A percentile compares a stretch with the other conserved stretches of the same genome.
Evolutionary conservation across 2,888 invertebrate genomes (phyloP).

Genomic region (Drosophila koepferae): DNA sequence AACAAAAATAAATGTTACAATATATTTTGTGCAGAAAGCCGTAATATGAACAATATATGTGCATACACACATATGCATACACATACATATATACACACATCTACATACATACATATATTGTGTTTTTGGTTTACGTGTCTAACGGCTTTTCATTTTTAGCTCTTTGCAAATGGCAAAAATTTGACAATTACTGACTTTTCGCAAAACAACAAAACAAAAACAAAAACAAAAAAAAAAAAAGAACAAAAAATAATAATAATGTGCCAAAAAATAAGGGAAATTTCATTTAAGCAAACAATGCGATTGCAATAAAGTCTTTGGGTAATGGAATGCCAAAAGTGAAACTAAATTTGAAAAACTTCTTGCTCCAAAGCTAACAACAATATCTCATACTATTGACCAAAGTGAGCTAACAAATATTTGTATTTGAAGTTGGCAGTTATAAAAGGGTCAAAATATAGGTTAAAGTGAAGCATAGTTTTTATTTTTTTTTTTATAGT

Average conservation of each 20-base stretch:
- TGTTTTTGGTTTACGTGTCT: slow-evolving; percentile 16
- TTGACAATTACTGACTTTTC: slow-evolving; percentile 33
- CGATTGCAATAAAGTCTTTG: slow-evolving; percentile 9
- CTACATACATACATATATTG: slow-evolving; percentile 9
- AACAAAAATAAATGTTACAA: slow-evolving; percentile 60
- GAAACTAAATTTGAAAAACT: slow-evolving; percentile 8
- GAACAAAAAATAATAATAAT: slow-evolving; percentile 19
- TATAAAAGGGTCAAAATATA: neutral
- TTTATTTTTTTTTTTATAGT: neutral
- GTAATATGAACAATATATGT: slow-evolving; percentile 49
- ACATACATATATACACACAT: slow-evolving; percentile 4
- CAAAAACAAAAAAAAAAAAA: slow-evolving; percentile 8
- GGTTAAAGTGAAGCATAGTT: neutral
- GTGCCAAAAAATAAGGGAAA: slow-evolving; percentile 19
- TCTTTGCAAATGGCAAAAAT: slow-evolving; percentile 38
- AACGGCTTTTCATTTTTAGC: slow-evolving; percentile 32
- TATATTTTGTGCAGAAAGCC: slow-evolving; percentile 65
- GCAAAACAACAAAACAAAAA: slow-evolving; percentile 8
- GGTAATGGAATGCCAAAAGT: slow-evolving; percentile 17
- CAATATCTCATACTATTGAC: neutral
- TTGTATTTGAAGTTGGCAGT: neutral
- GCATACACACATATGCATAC: slow-evolving; percentile 15
- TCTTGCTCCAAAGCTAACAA: neutral
- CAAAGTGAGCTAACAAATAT: slow-evolving; percentile 3
- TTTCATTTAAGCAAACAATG: slow-evolving; percentile 32